Conservation (phyloP, 1,140 invertebrate genomes). For the Solen grandis region DNA sequence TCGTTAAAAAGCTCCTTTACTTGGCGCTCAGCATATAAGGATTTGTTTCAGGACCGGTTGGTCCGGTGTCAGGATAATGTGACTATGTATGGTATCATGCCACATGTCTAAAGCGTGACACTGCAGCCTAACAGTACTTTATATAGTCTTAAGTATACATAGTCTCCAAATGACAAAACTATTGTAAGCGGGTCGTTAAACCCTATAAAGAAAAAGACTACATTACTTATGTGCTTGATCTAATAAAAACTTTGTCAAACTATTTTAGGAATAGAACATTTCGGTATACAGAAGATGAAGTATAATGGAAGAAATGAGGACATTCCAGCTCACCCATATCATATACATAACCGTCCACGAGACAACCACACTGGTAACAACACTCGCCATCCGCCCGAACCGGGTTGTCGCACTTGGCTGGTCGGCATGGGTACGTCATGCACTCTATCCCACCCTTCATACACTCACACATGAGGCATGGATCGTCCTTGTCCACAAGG, state of each 20-base stretch:
- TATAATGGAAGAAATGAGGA: too few species aligned
- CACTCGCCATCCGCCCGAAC: neutral
- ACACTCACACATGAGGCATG: neutral
- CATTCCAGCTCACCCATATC: neutral
- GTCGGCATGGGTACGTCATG: neutral
- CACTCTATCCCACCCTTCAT: neutral
- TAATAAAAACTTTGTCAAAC: neutral
- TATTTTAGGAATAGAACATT: neutral
- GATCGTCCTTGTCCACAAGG: neutral
- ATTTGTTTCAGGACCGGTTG: too few species aligned
- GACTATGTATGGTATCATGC: too few species aligned
- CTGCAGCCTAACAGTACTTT: too few species aligned
- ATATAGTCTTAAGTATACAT: too few species aligned
- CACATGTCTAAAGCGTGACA: too few species aligned
- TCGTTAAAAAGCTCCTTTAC: too few species aligned
- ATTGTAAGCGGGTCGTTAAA: neutral
- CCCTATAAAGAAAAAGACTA: neutral
- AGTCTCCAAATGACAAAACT: neutral
- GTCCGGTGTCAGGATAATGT: too few species aligned
- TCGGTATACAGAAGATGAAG: too few species aligned
- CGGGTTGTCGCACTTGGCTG: neutral
- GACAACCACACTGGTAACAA: neutral
- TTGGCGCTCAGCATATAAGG: too few species aligned
- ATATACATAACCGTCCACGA: neutral
- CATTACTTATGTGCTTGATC: neutral